Evolutionary conservation across 2,888 invertebrate genomes (phyloP), one percentile per base, ranked within the genome.

Genomic region (Lasioglossum marginatum): DNA sequence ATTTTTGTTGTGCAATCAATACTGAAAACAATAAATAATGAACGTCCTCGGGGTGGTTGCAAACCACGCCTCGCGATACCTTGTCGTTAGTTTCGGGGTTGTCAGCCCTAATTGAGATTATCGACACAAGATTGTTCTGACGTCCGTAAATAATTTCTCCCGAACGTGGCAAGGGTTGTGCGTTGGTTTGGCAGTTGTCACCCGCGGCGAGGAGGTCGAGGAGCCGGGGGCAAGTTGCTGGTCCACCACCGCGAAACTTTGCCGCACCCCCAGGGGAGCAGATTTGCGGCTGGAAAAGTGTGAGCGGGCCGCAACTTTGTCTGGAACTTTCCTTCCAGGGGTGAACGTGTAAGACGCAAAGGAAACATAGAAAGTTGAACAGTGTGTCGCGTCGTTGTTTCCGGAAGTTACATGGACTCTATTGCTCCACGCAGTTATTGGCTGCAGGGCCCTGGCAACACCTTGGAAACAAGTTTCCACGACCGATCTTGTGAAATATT

Each of bases 91-190:
- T 48, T 72, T 34, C 31, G 45, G 10, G 31, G 31, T 31, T 72
- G 72, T 31, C 72, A 48, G 27, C 48, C 45, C 0, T 72, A 45
- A 31, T 72, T 16, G 72, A 48, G 72, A 27, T 73, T 70, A 57
- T 70, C 70, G 63, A 71, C 75, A 23, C 16, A 27, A 63, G 52
- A 48, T 60, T 66, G 82, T 88, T 90, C 80, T 79, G 82, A 88
- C 89, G 81, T 89, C 78, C 70, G 83, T 84, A 87, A 91, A 91
- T 89, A 89, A 90, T 90, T 88, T 81, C 60, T 76, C 43, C 12
- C 1, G 83, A 31, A n/a, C 19, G 48, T 6, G 68, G 70, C 34
- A n/a, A 27, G 72, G 70, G n/a, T 48, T n/a, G 34, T 60, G 73
- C 48, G 48, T 73, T 23, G 34, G 75, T 16, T 34, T 34, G 57